These are phyloP conservation scores for Grammomys dolichurus DNA, from an alignment of 2,113 vertebrate species.

Conservation along the genomic window DNA sequence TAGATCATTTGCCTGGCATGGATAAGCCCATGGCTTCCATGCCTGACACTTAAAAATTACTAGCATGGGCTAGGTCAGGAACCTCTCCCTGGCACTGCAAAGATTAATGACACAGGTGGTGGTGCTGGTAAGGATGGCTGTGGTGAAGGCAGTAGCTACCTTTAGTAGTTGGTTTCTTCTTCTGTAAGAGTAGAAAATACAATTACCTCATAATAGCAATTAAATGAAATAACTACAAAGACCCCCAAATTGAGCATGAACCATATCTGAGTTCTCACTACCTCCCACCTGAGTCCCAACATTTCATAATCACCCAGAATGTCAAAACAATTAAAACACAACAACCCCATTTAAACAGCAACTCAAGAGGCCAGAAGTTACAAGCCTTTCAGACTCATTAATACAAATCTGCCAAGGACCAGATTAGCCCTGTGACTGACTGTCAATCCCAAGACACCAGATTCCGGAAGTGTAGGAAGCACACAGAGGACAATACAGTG, in stretches of 20 bases:
- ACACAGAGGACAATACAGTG: not conserved
- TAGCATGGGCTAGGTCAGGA: not conserved
- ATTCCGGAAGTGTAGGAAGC: not conserved
- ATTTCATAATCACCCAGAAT: not conserved
- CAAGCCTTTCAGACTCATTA: not conserved
- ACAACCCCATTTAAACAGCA: not conserved
- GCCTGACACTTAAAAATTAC: not conserved
- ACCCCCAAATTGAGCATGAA: not conserved
- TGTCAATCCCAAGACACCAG: not conserved
- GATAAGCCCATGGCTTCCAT: not conserved
- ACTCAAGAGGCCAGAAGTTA: not conserved
- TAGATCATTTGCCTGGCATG: not conserved
- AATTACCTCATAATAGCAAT: not conserved
- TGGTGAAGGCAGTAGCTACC: not conserved
- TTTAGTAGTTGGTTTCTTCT: not conserved
- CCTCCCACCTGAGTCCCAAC: not conserved
- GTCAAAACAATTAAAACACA: not conserved
- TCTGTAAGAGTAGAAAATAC: not conserved
- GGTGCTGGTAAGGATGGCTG: not conserved
- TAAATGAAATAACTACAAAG: conserved; percentile 6
- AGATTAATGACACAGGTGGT: too few species aligned
- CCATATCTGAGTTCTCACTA: not conserved
- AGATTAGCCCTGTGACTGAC: not conserved
- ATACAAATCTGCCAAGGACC: not conserved
- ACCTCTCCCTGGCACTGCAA: not conserved